Percentiles rank a stretch among this genome's conserved stretches.
Conservation (phyloP, 30 jellyfish, hydroid and myxozoan species). For the Aurelia sp. region DNA sequence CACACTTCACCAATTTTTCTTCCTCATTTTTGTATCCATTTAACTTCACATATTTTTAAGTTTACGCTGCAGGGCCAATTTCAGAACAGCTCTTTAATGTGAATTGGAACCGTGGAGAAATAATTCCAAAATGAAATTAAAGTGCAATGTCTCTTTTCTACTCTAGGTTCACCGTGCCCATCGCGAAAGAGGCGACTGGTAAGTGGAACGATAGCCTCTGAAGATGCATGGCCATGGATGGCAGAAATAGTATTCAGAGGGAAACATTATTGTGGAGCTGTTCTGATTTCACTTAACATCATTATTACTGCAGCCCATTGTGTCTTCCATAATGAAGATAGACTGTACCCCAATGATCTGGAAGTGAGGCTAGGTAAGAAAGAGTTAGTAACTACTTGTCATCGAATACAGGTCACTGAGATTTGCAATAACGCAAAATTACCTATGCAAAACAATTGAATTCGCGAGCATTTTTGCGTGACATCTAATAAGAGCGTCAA, state of each 20-base stretch:
- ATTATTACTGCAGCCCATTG: conserved; percentile 92
- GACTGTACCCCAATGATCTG: conserved; percentile 39
- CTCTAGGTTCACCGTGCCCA: conserved; percentile 31
- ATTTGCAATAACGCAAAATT: no score
- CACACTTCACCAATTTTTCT: no score
- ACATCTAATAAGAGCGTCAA: no score
- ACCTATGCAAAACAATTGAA: no score
- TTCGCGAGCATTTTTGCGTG: no score
- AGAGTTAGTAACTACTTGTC: no score
- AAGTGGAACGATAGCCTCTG: conserved; percentile 49
- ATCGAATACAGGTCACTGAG: no score
- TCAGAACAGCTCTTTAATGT: not conserved
- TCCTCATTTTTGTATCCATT: no score
- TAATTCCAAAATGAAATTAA: no score
- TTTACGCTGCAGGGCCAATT: no score
- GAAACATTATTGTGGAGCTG: conserved; percentile 81
- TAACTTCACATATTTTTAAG: no score
- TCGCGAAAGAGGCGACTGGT: conserved; percentile 77
- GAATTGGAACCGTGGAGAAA: no score
- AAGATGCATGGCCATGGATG: conserved; percentile 92
- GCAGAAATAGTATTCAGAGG: conserved; percentile 62
- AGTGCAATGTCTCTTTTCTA: not conserved
- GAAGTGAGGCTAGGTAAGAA: conserved; percentile 60
- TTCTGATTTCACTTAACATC: conserved; percentile 33
- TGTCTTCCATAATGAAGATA: conserved; percentile 33